These are phyloP conservation scores for Pachyseris speciosa DNA, from an alignment of 64 coral and sea anemone species.

Conservation along the genomic window DNA sequence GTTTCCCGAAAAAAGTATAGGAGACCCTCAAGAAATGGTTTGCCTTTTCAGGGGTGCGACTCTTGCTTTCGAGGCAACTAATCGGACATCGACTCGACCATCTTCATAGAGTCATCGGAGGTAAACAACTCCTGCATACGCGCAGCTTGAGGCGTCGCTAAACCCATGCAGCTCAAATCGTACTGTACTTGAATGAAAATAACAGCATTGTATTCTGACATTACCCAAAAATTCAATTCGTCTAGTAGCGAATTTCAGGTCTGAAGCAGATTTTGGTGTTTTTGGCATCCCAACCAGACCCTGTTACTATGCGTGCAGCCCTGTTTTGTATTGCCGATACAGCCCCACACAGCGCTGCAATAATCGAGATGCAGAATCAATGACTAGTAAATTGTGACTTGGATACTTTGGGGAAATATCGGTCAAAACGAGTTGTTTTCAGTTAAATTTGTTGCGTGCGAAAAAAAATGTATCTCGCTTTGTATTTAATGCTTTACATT, in stretches of 20 bases:
- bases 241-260: conserved; percentile 22
- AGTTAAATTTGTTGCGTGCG: no score
- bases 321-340: no score
- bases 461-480: no score
- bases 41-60: conserved; percentile 34
- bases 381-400: no score
- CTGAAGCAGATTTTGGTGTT: background rate
- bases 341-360: no score
- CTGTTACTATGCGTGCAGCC: no score
- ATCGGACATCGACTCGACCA: conserved; percentile 15
- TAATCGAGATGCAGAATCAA: no score
- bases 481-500: no score
- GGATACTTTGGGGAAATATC: no score
- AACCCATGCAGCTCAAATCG: conserved; percentile 48
- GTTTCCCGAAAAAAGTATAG: no score
- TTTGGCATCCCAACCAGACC: conserved; percentile 55
- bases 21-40: no score
- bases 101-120: conserved; percentile 32
- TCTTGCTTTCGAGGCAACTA: conserved; percentile 59
- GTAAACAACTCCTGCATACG: conserved; percentile 61
- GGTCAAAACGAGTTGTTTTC: no score
- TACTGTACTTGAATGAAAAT: conserved; percentile 38
- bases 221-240: conserved; percentile 34
- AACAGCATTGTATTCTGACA: conserved; percentile 49
- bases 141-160: conserved; percentile 49